A percentile compares a stretch with the other conserved stretches of the same genome.
phyloP scores from a whole-genome alignment of 2,888 invertebrate species.

The Eupithecia inturbata region DNA sequence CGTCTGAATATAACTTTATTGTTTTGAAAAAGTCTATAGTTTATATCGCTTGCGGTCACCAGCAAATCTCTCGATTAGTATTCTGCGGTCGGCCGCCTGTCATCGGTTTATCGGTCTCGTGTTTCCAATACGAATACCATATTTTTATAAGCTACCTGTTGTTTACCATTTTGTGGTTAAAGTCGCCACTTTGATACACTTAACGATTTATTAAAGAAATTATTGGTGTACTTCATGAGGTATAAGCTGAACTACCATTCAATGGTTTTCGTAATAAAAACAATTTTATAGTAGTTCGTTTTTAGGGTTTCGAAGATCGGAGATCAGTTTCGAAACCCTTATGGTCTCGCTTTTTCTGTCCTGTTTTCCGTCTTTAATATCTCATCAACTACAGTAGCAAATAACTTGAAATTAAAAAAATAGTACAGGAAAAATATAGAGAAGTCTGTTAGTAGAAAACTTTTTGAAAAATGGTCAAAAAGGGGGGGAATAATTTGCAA shows the following conservation, averaged over 20 bases:
- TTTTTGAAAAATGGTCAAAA: no score
- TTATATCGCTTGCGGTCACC: constrained; percentile 55
- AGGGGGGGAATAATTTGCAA: no score
- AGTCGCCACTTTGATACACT: constrained; percentile 28
- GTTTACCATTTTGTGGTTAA: constrained; percentile 57
- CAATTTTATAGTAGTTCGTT: no score
- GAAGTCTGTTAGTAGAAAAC: no score
- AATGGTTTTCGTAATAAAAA: no score
- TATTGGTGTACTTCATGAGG: background rate
- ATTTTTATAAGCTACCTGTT: constrained; percentile 53
- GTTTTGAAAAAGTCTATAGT: constrained; percentile 31
- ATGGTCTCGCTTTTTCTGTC: no score
- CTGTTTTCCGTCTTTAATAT: no score
- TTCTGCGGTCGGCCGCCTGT: constrained; percentile 66
- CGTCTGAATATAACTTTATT: constrained; percentile 20
- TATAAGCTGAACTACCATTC: background rate
- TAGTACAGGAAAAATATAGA: no score
- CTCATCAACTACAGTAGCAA: no score
- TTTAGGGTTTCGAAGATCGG: no score
- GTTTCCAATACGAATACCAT: constrained; percentile 62
- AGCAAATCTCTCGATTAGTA: constrained; percentile 73
- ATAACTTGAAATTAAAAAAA: no score
- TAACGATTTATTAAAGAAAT: constrained; percentile 4
- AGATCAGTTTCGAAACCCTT: no score
- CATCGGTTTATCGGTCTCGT: constrained; percentile 65